These are phyloP conservation scores for Andrena bucephala DNA, from an alignment of 2,888 invertebrate species.

Conservation along the genomic window DNA sequence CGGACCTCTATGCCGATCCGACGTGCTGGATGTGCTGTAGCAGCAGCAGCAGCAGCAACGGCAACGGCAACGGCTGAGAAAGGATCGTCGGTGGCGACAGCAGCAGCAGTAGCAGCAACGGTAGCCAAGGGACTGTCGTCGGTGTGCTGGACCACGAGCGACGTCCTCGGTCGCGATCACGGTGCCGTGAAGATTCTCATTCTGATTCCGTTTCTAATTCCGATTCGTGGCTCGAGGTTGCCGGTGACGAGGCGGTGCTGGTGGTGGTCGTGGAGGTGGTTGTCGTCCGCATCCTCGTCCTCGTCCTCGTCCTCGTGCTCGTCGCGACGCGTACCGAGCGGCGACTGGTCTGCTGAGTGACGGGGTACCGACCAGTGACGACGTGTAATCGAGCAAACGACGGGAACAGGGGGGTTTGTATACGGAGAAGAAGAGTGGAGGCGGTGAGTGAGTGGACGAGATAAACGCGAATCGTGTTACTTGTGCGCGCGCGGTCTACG, in stretches of 20 bases:
- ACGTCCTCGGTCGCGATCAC: constrained; percentile 31
- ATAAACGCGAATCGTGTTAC: constrained; percentile 29
- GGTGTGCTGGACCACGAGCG: constrained; percentile 39
- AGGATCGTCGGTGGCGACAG: not conserved
- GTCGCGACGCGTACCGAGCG: constrained; percentile 26
- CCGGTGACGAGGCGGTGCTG: constrained; percentile 36
- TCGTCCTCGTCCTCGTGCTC: constrained; percentile 15
- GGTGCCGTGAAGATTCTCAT: constrained; percentile 7
- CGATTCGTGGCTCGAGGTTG: constrained; percentile 44
- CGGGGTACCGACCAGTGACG: not conserved
- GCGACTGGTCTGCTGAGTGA: constrained; percentile 46
- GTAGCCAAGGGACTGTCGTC: constrained; percentile 13
- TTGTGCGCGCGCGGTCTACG: constrained; percentile 9
- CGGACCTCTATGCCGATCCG: constrained; percentile 76
- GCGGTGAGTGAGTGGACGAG: constrained; percentile 3
- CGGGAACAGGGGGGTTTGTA: too few relatives aligned
- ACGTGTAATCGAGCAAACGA: not conserved
- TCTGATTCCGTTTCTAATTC: constrained; percentile 8
- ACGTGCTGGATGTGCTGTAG: constrained; percentile 50
- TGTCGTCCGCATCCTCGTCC: constrained; percentile 12
- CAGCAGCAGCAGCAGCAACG: constrained; percentile 32
- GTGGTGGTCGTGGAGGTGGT: constrained; percentile 11
- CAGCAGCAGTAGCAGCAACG: not conserved
- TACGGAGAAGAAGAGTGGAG: not conserved
- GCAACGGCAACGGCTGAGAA: constrained; percentile 25